Evolutionary conservation across 2,888 invertebrate species (phyloP), one percentile per base, ranked within the genome.

Genomic region (Ophraella communa): DNA sequence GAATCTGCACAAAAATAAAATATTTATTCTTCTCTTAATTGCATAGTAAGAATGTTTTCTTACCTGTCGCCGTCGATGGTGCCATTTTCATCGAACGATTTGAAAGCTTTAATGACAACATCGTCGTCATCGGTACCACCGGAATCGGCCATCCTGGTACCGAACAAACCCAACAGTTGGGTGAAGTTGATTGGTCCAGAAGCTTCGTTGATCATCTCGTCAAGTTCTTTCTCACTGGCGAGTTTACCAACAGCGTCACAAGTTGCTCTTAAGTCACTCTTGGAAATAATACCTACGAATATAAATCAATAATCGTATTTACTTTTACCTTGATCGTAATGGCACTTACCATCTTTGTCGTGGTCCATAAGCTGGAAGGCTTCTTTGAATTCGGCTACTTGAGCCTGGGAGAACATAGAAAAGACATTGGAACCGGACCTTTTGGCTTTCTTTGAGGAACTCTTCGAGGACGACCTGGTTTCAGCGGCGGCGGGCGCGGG

Each of bases 301-400:
- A 17, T 27, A 53, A 17, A 27, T 18, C 11, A 3, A n/a, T 20
- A 59, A 51, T 8, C 10, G 3, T 11, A 20, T 18, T 17, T 4
- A 39, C 7, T 44, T 44, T 4, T 3, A 14, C 23, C 3, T 21
- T 21, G 2, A 55, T 3, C 20, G 21, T 4, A 35, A 42, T 2
- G 10, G 14, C 30, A 10, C 49, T 30, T 47, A 65, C 65, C 79
- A 82, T 96, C 96, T 85, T 96, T 96, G 87, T 96, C 95, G 84
- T 92, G 91, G 87, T 96, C 96, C 92, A 96, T 96, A 79, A 96
- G 90, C 85, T 92, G 91, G 92, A 96, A 96, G 81, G 93, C 96
- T 92, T 94, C 82, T 4, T 96, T 96, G 89, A 96, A 96, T 85
- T 96, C 96, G 79, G 95, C 94, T 80, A 96, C 94, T 61, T 69